Evolutionary conservation across 2,888 invertebrate species (phyloP).

Genomic region (Cephus nigrinus): DNA sequence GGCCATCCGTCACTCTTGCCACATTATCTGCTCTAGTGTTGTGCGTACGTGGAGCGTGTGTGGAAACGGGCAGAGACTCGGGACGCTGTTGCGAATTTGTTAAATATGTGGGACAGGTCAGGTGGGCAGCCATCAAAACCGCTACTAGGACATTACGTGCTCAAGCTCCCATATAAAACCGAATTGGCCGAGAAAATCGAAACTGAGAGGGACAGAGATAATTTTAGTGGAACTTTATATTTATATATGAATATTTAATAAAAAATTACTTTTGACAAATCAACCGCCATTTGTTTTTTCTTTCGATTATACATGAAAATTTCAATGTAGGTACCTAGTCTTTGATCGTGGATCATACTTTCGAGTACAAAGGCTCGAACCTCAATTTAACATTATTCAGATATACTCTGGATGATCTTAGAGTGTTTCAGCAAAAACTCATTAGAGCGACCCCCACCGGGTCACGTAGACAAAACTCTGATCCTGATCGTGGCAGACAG

Average conservation of each 20-base stretch:
- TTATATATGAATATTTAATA: not conserved
- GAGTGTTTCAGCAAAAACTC: conserved; percentile 45
- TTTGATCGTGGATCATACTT: not conserved
- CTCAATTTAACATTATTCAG: not conserved
- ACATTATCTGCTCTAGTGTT: conserved; percentile 23
- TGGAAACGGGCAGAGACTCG: not conserved
- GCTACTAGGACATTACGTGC: not conserved
- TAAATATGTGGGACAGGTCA: conserved; percentile 36
- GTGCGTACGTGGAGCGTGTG: not conserved
- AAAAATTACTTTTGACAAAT: too few species aligned
- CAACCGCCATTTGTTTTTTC: too few species aligned
- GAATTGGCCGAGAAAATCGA: not conserved
- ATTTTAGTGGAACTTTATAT: too few species aligned
- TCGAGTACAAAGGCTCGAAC: not conserved
- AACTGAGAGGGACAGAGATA: not conserved
- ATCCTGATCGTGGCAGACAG: conserved; percentile 62
- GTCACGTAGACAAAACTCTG: conserved; percentile 54
- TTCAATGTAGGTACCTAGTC: not conserved
- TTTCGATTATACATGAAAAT: not conserved
- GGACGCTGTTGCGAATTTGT: conserved; percentile 38
- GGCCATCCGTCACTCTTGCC: conserved; percentile 62
- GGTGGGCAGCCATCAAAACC: not conserved
- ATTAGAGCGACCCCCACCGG: conserved; percentile 51
- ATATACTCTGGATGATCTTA: not conserved
- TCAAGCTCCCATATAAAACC: not conserved